Base-by-base conservation (phyloP, 1,140 invertebrate species). In the Drosophila tropicalis region DNA sequence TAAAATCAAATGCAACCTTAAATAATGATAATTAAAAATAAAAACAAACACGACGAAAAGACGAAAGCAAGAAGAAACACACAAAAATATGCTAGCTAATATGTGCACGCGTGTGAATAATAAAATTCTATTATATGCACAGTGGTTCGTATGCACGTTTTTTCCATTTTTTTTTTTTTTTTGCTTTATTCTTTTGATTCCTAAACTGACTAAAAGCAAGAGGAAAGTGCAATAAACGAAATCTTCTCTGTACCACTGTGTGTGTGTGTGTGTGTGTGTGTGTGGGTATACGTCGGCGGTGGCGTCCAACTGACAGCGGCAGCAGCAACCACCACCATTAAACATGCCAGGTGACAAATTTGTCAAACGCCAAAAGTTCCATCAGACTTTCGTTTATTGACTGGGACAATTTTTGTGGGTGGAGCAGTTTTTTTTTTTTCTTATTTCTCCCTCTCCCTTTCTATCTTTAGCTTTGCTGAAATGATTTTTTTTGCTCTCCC, bases 11-110 rank as follows among this genome's bases (percentile, higher is more conserved):
- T 32, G 36, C 19, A 66, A 67, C 60, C 67, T 76, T 75, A 75
- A 76, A 75, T 75, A 75, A 74, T 74, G 74, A 41, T 67, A 67
- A 74, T 75, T 67, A 74, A 67, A 74, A 39, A 39, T 17, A 51
- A 51, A 51, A 22, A 15, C 44, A 9, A 51, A 51, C 44, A 51
- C 44, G 44, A 51, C 10, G 12, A 51, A n/a, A 22, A 22, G 22
- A n/a, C n/a, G n/a, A 74, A 73, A 61, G 72, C 39, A 57, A 73
- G 25, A 60, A 58, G 47, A 19, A 47, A 5, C 3, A 62, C 25
- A 51, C 60, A 41, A 73, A 57, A 62, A 74, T 51, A 22, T 51
- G 44, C 44, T 51, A 51, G 44, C 44, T 51, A 51, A 51, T 51
- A 51, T 51, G 44, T 57, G 58, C 34, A 75, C 72, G 71, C 72